A percentile compares a stretch with the other conserved stretches of the same genome.
phyloP scores from a whole-genome alignment of 2,113 vertebrate genomes.

The Lycaon pictus region DNA sequence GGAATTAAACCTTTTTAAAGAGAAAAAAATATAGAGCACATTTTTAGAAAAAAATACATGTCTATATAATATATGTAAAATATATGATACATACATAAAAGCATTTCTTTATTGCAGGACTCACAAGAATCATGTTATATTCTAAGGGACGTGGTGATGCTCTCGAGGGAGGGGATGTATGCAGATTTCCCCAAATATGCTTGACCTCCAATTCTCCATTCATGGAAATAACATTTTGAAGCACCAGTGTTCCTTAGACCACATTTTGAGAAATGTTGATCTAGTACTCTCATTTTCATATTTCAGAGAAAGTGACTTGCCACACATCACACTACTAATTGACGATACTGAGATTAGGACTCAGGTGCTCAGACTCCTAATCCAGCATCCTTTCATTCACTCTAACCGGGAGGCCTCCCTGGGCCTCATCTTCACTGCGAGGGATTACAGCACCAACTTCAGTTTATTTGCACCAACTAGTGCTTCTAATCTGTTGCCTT shows the following conservation, averaged over 20 bases:
- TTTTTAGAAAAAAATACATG: not conserved
- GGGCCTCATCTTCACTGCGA: not conserved
- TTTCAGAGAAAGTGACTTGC: not conserved
- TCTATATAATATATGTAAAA: not conserved
- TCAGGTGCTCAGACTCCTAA: not conserved
- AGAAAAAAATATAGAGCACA: not conserved
- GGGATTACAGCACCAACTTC: not conserved
- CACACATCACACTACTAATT: not conserved
- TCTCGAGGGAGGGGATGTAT: not conserved
- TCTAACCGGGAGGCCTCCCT: not conserved
- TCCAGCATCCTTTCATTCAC: not conserved
- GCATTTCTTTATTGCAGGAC: not conserved
- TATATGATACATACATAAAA: not conserved
- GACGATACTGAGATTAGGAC: not conserved
- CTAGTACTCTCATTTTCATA: conserved; percentile 22
- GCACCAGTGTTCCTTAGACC: not conserved
- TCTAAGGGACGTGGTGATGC: not conserved
- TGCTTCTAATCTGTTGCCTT: conserved; percentile 68
- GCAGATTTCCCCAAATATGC: not conserved
- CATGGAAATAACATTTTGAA: not conserved
- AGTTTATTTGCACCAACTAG: conserved; percentile 66
- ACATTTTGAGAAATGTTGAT: conserved; percentile 29
- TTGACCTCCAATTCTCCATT: not conserved
- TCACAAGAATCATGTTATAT: not conserved
- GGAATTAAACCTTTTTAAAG: not conserved